Evolutionary conservation across 2,797 vertebrate genomes (phyloP).

Genomic region (Pagetopsis macropterus): DNA sequence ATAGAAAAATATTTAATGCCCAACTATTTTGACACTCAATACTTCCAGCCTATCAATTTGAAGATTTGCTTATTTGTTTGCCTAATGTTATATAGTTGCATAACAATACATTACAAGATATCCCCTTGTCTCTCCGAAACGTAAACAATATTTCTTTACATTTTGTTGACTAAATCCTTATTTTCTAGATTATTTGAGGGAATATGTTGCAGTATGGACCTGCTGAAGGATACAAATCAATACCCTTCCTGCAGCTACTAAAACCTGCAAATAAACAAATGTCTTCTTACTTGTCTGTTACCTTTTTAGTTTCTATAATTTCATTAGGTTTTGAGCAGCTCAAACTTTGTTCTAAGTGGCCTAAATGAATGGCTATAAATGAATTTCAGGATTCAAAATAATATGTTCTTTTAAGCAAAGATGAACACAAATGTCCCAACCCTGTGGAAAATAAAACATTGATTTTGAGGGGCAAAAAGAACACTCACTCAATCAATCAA

Average conservation of each 20-base stretch:
- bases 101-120: not conserved
- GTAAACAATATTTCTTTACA: not conserved
- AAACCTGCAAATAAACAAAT: not conserved
- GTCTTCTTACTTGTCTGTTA: not conserved
- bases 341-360: not conserved
- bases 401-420: not conserved
- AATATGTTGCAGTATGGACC: not conserved
- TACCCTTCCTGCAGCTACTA: not conserved
- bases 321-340: not conserved
- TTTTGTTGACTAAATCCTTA: not conserved
- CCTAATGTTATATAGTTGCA: not conserved
- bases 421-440: not conserved
- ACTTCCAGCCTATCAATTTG: not conserved
- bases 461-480: not conserved
- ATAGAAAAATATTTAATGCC: not conserved
- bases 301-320: slow-evolving; percentile 18
- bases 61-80: not conserved
- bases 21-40: not conserved
- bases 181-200: not conserved
- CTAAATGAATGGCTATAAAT: not conserved
- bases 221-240: not conserved
- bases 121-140: not conserved
- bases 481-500: not conserved
- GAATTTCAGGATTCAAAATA: not conserved
- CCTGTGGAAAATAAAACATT: not conserved